phyloP scores from a whole-genome alignment of 1,140 invertebrate species.

The Rhopalosiphum maidis region DNA sequence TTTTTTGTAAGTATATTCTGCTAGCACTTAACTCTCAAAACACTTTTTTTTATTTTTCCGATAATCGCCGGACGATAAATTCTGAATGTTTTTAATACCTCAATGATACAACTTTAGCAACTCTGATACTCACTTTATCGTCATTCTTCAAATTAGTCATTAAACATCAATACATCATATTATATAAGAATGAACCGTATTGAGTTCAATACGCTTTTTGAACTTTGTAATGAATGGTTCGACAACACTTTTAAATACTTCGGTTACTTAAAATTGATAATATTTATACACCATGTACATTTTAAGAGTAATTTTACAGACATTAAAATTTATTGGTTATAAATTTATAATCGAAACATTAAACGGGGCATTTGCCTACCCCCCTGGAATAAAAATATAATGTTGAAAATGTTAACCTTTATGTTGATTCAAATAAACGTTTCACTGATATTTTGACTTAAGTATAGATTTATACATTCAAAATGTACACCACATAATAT shows the following conservation, averaged over 20 bases:
- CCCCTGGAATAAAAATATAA: no score
- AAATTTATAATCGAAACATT: no score
- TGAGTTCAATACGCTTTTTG: not conserved
- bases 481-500: no score
- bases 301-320: not conserved
- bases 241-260: not conserved
- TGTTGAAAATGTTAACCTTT: no score
- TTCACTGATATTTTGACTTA: no score
- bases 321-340: not conserved
- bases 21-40: constrained; percentile 36
- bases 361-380: no score
- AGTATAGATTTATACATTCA: no score
- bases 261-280: not conserved
- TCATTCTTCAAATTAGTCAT: not conserved
- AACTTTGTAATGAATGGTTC: not conserved
- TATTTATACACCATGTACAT: not conserved
- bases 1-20: constrained; percentile 37
- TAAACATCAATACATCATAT: not conserved
- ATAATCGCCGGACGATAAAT: constrained; percentile 34
- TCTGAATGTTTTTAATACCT: constrained; percentile 12
- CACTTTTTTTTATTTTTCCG: constrained; percentile 29
- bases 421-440: no score
- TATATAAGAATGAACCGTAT: not conserved
- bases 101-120: not conserved
- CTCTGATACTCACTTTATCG: not conserved